Percentiles rank a stretch among this genome's conserved stretches.
Evolutionary conservation across 2,113 vertebrate species (phyloP).

Genomic region (Epinephelus lanceolatus): DNA sequence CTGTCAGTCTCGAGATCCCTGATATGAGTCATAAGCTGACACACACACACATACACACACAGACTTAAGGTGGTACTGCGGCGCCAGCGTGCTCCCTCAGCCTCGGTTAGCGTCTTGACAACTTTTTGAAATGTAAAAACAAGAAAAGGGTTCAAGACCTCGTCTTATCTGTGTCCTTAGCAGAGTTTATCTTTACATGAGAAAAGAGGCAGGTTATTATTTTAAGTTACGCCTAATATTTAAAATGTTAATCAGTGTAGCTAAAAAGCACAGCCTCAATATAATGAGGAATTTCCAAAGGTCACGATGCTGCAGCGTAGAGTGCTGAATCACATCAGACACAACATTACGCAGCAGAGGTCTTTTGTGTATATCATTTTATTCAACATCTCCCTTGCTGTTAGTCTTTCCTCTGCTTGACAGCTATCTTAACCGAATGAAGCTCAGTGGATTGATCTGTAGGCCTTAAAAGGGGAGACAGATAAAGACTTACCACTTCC

Average conservation of each 20-base stretch:
- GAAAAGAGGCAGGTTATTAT: not conserved
- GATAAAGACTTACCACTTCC: slow-evolving; percentile 66
- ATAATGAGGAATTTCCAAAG: slow-evolving; percentile 63
- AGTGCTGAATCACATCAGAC: slow-evolving; percentile 34
- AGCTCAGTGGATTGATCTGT: slow-evolving; percentile 57
- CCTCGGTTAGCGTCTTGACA: slow-evolving; percentile 23
- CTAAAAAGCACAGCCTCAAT: slow-evolving; percentile 49
- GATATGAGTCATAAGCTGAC: slow-evolving; percentile 27
- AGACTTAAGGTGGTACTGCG: slow-evolving; percentile 12
- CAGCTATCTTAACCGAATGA: slow-evolving; percentile 60
- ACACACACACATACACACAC: slow-evolving; percentile 8
- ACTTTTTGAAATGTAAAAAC: slow-evolving; percentile 10
- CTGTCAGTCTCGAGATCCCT: slow-evolving; percentile 57
- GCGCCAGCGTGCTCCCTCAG: slow-evolving; percentile 26
- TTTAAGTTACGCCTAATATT: not conserved
- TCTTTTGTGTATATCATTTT: slow-evolving; percentile 24
- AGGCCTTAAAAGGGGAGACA: slow-evolving; percentile 45
- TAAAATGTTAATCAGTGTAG: slow-evolving; percentile 48
- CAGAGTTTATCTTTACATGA: not conserved
- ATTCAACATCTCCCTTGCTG: slow-evolving; percentile 8
- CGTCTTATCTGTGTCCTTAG: not conserved
- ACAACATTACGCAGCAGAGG: slow-evolving; percentile 16
- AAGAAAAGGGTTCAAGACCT: not conserved
- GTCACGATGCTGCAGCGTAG: slow-evolving; percentile 32
- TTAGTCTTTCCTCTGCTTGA: slow-evolving; percentile 26